phyloP scores from a whole-genome alignment of 2,888 invertebrate genomes.

The Agonum fuliginosum region DNA sequence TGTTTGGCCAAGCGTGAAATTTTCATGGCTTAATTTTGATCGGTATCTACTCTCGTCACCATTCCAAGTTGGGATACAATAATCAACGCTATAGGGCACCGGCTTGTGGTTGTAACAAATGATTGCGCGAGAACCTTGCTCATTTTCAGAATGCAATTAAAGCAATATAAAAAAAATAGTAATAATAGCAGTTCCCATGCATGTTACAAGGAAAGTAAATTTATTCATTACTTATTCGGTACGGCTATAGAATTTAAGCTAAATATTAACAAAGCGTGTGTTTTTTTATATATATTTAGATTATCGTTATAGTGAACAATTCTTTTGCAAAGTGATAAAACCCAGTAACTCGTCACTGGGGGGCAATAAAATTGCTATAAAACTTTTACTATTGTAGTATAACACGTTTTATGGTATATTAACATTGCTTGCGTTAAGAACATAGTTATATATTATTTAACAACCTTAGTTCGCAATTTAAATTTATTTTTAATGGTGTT shows the following conservation, averaged over 20 bases:
- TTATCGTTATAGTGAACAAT: conserved; percentile 37
- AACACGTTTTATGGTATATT: conserved; percentile 55
- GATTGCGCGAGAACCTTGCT: no score
- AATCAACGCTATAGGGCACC: no score
- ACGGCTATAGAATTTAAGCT: not conserved
- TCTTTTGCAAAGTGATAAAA: conserved; percentile 40
- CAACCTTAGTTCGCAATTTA: conserved; percentile 5
- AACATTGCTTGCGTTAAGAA: conserved; percentile 52
- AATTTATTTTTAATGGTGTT: conserved; percentile 30
- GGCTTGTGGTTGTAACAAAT: no score
- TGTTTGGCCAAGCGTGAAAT: no score
- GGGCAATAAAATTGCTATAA: conserved; percentile 47
- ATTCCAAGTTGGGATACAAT: no score
- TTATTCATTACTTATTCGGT: conserved; percentile 3
- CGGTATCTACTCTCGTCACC: no score
- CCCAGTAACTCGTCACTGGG: conserved; percentile 51
- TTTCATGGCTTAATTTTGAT: no score
- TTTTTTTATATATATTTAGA: conserved; percentile 32
- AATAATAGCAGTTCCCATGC: conserved; percentile 20
- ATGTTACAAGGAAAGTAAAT: conserved; percentile 1
- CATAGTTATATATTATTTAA: conserved; percentile 48
- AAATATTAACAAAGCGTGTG: no score
- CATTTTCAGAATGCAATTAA: no score
- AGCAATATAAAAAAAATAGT: conserved; percentile 1
- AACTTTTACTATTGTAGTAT: conserved; percentile 54